Percentiles rank a stretch among this genome's conserved stretches.
These are phyloP conservation scores for Eristalis intricaria DNA, from an alignment of 2,888 invertebrate genomes.

Conservation along the genomic window DNA sequence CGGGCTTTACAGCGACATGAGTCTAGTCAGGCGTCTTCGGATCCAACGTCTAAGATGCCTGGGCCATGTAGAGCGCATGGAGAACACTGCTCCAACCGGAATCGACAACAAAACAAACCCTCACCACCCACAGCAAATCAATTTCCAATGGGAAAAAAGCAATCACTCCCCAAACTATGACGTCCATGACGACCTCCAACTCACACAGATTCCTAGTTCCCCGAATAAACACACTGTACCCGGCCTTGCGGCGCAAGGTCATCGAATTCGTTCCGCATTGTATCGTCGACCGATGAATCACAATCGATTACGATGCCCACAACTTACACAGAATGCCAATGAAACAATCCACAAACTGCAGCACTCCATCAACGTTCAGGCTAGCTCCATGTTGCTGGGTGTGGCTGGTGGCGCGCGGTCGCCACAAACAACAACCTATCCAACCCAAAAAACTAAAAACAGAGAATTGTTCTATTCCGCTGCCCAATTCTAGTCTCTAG, in stretches of 20 bases:
- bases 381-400: constrained; percentile 41
- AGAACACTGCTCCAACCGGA: no score
- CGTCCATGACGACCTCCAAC: background rate
- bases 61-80: no score
- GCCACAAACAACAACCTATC: constrained; percentile 11
- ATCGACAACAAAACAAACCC: no score
- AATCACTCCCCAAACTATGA: background rate
- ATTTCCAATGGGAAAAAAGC: no score
- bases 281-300: background rate
- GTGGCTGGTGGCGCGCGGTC: constrained; percentile 15
- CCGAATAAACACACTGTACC: background rate
- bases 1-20: no score
- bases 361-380: background rate
- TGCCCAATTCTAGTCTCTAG: background rate
- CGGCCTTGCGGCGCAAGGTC: background rate
- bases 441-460: background rate
- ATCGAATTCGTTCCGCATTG: background rate
- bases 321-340: background rate
- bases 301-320: background rate
- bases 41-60: no score
- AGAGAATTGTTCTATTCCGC: background rate
- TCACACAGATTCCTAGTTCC: background rate
- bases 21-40: no score
- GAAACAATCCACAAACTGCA: background rate
- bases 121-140: no score